These are phyloP conservation scores for Ommatoiulus sabulosus DNA, from an alignment of 2,888 invertebrate species.

Conservation along the genomic window DNA sequence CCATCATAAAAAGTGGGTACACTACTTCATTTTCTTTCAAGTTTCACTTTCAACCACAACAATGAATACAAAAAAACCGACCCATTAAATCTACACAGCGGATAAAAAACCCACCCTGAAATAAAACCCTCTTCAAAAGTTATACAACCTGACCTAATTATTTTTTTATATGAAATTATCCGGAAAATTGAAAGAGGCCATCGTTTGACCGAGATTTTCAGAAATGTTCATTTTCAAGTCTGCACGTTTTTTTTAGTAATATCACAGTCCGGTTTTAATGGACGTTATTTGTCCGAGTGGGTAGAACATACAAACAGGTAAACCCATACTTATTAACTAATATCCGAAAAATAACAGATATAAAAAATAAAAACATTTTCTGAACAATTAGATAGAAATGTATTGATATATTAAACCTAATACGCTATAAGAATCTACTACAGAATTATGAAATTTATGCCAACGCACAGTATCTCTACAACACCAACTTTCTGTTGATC, in stretches of 20 bases:
- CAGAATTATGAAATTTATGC: not conserved
- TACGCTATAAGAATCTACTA: not conserved
- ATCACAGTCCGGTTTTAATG: too few species aligned
- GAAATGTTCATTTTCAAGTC: not conserved
- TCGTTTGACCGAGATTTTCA: not conserved
- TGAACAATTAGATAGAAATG: too few species aligned
- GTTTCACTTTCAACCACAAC: not conserved
- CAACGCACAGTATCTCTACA: too few species aligned
- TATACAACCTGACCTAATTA: not conserved
- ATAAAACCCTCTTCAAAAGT: not conserved
- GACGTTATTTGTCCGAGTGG: too few species aligned
- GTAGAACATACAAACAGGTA: too few species aligned
- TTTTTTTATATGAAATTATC: not conserved
- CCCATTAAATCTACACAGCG: not conserved
- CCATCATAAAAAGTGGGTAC: too few species aligned
- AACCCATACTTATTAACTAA: too few species aligned
- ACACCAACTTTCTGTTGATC: too few species aligned
- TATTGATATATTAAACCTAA: not conserved
- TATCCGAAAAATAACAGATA: too few species aligned
- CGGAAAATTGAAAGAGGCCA: not conserved
- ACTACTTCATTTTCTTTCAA: not conserved
- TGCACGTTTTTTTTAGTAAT: not conserved
- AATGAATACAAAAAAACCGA: not conserved
- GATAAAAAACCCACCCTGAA: not conserved
- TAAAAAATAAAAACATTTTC: too few species aligned